Evolutionary conservation across 2,888 invertebrate species (phyloP).

Genomic region (Drosophila hamatofila): DNA sequence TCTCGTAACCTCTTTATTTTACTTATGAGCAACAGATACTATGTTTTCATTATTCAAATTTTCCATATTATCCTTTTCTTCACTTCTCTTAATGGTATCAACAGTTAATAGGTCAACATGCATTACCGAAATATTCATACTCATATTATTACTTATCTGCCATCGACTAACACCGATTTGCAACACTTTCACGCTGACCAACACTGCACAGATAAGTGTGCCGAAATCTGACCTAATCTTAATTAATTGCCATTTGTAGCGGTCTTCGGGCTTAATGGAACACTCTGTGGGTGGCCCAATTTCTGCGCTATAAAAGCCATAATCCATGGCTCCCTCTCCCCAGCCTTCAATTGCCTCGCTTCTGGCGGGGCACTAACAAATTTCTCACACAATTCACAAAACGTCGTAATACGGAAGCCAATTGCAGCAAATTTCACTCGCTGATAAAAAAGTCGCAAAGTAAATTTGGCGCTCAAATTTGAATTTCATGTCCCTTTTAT

Average conservation of each 20-base stretch:
- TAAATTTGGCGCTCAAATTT: constrained; percentile 75
- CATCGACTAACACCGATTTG: background rate
- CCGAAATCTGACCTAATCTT: constrained; percentile 31
- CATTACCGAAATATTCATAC: background rate
- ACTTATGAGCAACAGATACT: background rate
- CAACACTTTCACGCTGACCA: constrained; percentile 25
- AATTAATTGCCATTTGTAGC: constrained; percentile 50
- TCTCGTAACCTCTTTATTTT: background rate
- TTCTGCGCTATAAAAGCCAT: constrained; percentile 2
- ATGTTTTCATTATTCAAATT: background rate
- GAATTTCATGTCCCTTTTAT: constrained; percentile 83
- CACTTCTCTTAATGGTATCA: background rate
- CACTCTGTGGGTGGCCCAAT: constrained; percentile 37
- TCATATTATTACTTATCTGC: background rate
- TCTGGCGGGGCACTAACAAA: constrained; percentile 54
- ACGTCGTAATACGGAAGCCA: constrained; percentile 81
- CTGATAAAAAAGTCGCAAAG: constrained; percentile 64
- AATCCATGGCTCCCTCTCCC: background rate
- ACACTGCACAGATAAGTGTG: constrained; percentile 4
- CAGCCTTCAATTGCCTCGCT: background rate
- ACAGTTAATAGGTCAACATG: background rate
- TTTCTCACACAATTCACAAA: constrained; percentile 79
- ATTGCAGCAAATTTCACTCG: constrained; percentile 66
- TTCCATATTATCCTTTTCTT: background rate
- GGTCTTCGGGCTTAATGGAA: constrained; percentile 28